Evolutionary conservation across 2,888 invertebrate genomes (phyloP).

Genomic region (Litoditis marina): DNA sequence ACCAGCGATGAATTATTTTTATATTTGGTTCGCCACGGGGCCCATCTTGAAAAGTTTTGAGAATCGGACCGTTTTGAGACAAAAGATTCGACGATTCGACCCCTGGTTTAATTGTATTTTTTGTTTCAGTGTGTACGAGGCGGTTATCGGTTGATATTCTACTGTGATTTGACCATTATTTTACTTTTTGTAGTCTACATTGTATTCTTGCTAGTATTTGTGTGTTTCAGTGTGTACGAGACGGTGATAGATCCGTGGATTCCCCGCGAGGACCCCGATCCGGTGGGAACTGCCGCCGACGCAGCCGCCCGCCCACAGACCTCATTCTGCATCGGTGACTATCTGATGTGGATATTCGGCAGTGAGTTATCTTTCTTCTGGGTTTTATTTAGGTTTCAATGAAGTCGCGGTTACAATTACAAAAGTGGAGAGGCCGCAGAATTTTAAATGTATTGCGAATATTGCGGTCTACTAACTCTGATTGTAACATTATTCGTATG

Average conservation of each 20-base stretch:
- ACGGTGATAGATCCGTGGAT: constrained; percentile 12
- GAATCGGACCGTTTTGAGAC: neutral
- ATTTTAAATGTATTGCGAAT: too few relatives aligned
- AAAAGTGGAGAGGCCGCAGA: too few relatives aligned
- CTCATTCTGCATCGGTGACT: constrained; percentile 15
- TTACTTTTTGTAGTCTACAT: too few relatives aligned
- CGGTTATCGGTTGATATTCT: neutral
- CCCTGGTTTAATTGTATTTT: too few relatives aligned
- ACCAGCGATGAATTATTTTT: too few relatives aligned
- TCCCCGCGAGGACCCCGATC: constrained; percentile 16
- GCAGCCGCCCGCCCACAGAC: constrained; percentile 3
- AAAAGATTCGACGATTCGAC: neutral
- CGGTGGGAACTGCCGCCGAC: constrained; percentile 11
- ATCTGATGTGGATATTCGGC: constrained; percentile 27
- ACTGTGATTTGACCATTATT: too few relatives aligned
- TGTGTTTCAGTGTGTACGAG: constrained; percentile 17
- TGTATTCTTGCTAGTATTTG: too few relatives aligned
- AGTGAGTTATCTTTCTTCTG: too few relatives aligned
- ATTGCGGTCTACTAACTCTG: too few relatives aligned
- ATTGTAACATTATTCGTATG: neutral
- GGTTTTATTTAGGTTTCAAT: too few relatives aligned
- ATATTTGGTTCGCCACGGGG: neutral
- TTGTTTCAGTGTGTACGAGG: too few relatives aligned
- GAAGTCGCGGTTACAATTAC: too few relatives aligned
- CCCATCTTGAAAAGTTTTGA: neutral